phyloP scores from a whole-genome alignment of 2,113 vertebrate species.

The Toxotes jaculatrix region DNA sequence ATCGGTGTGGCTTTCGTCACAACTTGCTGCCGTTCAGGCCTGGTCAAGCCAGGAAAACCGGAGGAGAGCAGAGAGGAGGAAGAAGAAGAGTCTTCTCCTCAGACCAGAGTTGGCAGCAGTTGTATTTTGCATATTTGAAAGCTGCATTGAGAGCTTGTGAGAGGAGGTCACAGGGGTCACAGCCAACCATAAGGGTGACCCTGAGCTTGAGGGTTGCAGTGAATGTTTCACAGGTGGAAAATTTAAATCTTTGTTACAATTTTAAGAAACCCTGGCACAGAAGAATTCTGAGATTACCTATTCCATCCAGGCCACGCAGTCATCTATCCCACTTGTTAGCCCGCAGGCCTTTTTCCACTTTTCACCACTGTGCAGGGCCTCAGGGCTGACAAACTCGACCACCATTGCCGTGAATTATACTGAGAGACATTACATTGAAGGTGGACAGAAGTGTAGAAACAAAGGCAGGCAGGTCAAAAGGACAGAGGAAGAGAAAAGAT shows the following conservation, averaged over 20 bases:
- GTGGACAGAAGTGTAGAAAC: background rate
- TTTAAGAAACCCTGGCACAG: background rate
- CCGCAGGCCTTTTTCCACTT: slow-evolving; percentile 13
- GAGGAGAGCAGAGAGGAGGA: background rate
- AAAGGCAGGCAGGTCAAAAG: background rate
- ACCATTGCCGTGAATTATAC: slow-evolving; percentile 27
- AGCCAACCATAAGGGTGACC: background rate
- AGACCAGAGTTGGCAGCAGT: too few relatives aligned
- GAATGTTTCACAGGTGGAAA: background rate
- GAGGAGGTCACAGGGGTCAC: background rate
- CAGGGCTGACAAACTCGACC: slow-evolving; percentile 4
- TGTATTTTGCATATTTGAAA: background rate
- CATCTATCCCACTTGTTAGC: slow-evolving; percentile 25
- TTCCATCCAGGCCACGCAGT: slow-evolving; percentile 12
- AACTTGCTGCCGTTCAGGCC: background rate
- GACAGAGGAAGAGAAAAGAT: background rate
- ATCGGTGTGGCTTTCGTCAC: slow-evolving; percentile 28
- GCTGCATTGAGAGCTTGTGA: background rate
- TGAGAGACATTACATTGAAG: background rate
- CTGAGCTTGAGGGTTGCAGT: background rate
- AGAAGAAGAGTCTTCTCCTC: background rate
- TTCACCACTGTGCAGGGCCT: background rate
- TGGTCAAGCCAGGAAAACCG: background rate
- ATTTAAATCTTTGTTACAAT: background rate
- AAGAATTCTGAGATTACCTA: background rate